A percentile compares a stretch with the other conserved stretches of the same genome.
Conservation (phyloP, 2,113 vertebrate species). For the Calyptomena viridis region DNA sequence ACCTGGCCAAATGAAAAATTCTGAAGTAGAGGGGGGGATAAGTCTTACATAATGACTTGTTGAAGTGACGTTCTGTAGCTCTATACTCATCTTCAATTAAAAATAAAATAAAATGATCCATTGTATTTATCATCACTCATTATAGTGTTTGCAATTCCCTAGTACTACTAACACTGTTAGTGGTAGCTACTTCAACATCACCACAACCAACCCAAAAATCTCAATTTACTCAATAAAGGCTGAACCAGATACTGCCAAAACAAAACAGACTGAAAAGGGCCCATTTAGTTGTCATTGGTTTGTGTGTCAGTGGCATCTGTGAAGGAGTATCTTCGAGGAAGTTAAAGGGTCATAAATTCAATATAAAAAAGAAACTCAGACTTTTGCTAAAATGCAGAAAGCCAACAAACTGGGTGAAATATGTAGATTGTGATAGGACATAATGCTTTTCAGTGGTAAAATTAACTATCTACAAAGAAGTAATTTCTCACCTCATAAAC, state of each 20-base stretch:
- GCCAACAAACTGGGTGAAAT: background rate
- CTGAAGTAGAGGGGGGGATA: conserved; percentile 82
- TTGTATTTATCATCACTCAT: background rate
- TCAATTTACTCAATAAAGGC: background rate
- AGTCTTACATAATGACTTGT: conserved; percentile 81
- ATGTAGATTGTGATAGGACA: background rate
- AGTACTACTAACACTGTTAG: background rate
- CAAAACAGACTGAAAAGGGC: background rate
- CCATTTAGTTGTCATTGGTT: background rate
- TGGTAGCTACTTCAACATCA: background rate
- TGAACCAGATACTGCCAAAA: background rate
- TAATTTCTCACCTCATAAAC: conserved; percentile 85
- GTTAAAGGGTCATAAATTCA: background rate
- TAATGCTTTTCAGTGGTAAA: background rate
- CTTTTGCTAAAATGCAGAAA: background rate
- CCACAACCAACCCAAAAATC: background rate
- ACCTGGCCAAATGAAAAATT: conserved; percentile 88
- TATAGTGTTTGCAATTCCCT: background rate
- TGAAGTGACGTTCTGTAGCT: conserved; percentile 86
- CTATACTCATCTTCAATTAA: conserved; percentile 77
- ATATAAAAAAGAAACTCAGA: background rate
- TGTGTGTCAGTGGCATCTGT: background rate
- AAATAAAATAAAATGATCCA: background rate
- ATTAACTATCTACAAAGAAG: background rate
- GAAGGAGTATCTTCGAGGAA: background rate